phyloP scores from a whole-genome alignment of 53 echinoderm and acorn worm genomes.

The Echinarachnius parma region DNA sequence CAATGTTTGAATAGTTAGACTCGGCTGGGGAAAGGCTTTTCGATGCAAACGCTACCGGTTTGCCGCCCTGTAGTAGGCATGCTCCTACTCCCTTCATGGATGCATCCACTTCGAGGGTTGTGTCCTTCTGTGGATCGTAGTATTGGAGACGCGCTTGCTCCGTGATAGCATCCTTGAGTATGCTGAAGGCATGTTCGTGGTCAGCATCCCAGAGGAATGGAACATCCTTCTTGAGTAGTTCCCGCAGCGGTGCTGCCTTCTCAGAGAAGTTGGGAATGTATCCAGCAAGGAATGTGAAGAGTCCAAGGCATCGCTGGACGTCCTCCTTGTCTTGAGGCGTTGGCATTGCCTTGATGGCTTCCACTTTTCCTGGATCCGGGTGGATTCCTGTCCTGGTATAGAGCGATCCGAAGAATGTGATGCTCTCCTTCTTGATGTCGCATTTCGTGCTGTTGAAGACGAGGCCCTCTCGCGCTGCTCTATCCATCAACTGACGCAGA shows the following conservation, averaged over 20 bases:
- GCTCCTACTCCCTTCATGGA: constrained; percentile 39
- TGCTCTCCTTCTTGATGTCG: constrained; percentile 40
- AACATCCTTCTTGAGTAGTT: constrained; percentile 48
- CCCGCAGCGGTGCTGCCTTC: constrained; percentile 42
- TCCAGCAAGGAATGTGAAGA: constrained; percentile 41
- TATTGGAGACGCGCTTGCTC: constrained; percentile 23
- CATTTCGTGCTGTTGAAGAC: constrained; percentile 65
- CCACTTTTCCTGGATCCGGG: constrained; percentile 51
- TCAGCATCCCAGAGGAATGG: constrained; percentile 52
- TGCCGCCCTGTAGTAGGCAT: constrained; percentile 48
- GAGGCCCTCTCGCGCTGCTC: constrained; percentile 19
- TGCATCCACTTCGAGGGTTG: constrained; percentile 38
- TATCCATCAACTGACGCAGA: constrained; percentile 29
- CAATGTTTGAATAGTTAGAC: constrained; percentile 68
- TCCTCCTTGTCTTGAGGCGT: constrained; percentile 51
- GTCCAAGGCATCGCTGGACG: constrained; percentile 51
- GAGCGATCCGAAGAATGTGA: constrained; percentile 48
- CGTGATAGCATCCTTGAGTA: constrained; percentile 39
- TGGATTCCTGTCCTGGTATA: constrained; percentile 49
- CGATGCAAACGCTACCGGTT: constrained; percentile 58
- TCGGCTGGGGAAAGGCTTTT: constrained; percentile 52
- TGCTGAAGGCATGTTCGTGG: constrained; percentile 36
- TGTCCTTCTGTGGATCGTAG: constrained; percentile 28
- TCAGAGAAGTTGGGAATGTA: constrained; percentile 49
- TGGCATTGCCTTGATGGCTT: constrained; percentile 37